Conservation (phyloP, 1,140 invertebrate genomes). For the Drosophila baimaii region DNA sequence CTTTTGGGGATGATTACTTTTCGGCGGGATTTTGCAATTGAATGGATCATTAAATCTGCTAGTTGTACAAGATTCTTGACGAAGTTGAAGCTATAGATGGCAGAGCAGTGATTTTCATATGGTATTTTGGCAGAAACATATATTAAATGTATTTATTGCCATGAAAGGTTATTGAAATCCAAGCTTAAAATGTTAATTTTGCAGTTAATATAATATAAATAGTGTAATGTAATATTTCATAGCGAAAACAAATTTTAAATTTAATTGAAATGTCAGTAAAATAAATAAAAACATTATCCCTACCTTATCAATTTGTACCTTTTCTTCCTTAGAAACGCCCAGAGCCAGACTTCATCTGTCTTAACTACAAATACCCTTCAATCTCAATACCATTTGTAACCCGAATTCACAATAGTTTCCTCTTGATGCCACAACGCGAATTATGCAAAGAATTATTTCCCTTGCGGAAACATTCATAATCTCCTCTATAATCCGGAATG, state of each 20-base stretch:
- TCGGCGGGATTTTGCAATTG: conserved; percentile 18
- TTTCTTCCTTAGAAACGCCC: no score
- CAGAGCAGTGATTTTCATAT: neutral
- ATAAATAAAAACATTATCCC: neutral
- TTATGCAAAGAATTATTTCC: conserved; percentile 28
- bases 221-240: neutral
- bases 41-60: conserved; percentile 41
- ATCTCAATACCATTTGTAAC: neutral
- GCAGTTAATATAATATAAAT: neutral
- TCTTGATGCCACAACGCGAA: conserved; percentile 3
- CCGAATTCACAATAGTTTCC: conserved; percentile 12
- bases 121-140: neutral
- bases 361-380: neutral
- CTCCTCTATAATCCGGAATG: conserved; percentile 55
- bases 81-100: neutral
- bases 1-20: conserved; percentile 19
- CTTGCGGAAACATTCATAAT: conserved; percentile 35
- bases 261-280: neutral
- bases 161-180: no score
- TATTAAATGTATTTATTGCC: neutral
- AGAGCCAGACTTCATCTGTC: neutral
- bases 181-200: no score
- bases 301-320: no score
- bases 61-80: conserved; percentile 10
- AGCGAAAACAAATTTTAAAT: neutral